phyloP scores from a whole-genome alignment of 92 coral and sea anemone genomes.

The Pocillopora grandis region DNA sequence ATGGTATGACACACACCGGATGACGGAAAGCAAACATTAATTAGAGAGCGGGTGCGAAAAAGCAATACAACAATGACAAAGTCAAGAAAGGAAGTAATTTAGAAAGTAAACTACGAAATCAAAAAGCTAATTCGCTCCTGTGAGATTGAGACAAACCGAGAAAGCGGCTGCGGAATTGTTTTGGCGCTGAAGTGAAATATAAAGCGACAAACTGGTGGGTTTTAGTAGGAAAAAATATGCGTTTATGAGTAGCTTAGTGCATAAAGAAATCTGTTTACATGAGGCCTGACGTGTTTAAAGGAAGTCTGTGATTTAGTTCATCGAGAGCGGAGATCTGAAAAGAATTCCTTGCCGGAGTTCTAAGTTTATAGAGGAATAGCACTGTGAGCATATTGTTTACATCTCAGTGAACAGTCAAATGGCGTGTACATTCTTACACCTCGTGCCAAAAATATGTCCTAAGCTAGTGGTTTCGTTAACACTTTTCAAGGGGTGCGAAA shows the following conservation, averaged over 20 bases:
- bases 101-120: slow-evolving; percentile 47
- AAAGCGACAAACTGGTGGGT: background rate
- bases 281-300: background rate
- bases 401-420: slow-evolving; percentile 9
- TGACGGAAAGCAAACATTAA: slow-evolving; percentile 38
- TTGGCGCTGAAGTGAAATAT: slow-evolving; percentile 15
- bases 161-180: background rate
- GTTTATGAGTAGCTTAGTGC: too few species aligned
- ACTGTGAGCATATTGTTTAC: background rate
- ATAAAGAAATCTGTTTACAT: background rate
- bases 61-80: slow-evolving; percentile 48
- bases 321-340: background rate
- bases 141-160: slow-evolving; percentile 23
- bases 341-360: background rate
- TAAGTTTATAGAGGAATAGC: background rate
- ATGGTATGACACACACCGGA: slow-evolving; percentile 39
- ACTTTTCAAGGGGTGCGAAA: background rate
- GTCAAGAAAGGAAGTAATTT: slow-evolving; percentile 48
- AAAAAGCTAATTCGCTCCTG: slow-evolving; percentile 50
- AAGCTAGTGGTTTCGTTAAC: background rate
- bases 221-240: background rate
- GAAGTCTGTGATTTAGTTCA: slow-evolving; percentile 6
- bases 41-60: slow-evolving; percentile 41
- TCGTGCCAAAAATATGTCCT: slow-evolving; percentile 2
- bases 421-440: background rate